Evolutionary conservation across 1,140 invertebrate species (phyloP).

Genomic region (Leptestheria dahalacensis): DNA sequence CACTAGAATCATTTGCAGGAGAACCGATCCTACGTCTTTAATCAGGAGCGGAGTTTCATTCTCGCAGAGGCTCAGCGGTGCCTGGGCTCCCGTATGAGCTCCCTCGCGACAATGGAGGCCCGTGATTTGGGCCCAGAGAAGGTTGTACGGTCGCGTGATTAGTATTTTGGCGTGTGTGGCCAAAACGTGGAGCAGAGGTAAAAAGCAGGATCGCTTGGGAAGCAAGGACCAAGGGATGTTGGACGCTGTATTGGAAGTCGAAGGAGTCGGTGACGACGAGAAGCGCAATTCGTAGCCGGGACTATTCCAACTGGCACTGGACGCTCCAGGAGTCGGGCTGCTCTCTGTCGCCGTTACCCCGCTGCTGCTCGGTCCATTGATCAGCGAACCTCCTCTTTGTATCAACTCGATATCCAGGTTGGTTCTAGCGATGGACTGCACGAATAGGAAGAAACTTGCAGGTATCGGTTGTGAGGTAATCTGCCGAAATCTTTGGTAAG

Average conservation of each 20-base stretch:
- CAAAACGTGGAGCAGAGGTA: slow-evolving; percentile 73
- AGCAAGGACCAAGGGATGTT: slow-evolving; percentile 6
- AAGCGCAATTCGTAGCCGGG: slow-evolving; percentile 6
- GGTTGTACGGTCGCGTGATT: slow-evolving; percentile 27
- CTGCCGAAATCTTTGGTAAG: slow-evolving; percentile 40
- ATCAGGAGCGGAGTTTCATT: slow-evolving; percentile 66
- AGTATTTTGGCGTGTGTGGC: slow-evolving; percentile 63
- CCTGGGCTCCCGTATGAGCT: not conserved
- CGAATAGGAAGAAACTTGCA: slow-evolving; percentile 69
- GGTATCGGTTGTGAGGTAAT: slow-evolving; percentile 37
- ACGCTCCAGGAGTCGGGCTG: slow-evolving; percentile 7
- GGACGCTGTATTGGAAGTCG: not conserved
- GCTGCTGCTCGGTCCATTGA: not conserved
- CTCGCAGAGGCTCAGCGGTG: slow-evolving; percentile 25
- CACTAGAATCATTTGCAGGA: slow-evolving; percentile 72
- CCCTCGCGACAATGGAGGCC: slow-evolving; percentile 22
- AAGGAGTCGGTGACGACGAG: slow-evolving; percentile 4
- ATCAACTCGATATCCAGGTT: slow-evolving; percentile 85
- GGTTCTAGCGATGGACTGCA: slow-evolving; percentile 77
- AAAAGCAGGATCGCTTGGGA: slow-evolving; percentile 32
- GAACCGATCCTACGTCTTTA: slow-evolving; percentile 61
- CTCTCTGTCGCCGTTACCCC: not conserved
- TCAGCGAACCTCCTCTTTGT: slow-evolving; percentile 55
- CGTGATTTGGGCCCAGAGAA: slow-evolving; percentile 30
- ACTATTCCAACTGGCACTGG: slow-evolving; percentile 9